phyloP scores from a whole-genome alignment of 2,888 invertebrate genomes.

The Orthosia gothica region DNA sequence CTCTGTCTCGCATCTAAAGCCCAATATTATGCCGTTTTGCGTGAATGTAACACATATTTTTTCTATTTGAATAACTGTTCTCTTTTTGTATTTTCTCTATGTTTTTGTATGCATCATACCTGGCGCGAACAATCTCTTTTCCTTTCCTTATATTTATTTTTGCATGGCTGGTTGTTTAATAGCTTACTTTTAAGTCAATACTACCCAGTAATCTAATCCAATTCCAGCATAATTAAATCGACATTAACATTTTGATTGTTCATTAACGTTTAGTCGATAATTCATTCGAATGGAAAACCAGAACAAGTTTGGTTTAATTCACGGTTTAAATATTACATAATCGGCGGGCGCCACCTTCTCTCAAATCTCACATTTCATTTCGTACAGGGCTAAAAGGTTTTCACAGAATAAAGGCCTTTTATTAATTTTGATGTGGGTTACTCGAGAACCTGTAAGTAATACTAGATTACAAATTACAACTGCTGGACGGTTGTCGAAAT shows the following conservation, averaged over 20 bases:
- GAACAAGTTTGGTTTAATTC: conserved; percentile 3
- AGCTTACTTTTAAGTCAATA: not conserved
- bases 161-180: not conserved
- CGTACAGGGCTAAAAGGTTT: conserved; percentile 21
- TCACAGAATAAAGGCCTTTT: conserved; percentile 30
- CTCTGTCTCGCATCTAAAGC: not conserved
- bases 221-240: conserved; percentile 3
- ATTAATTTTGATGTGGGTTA: conserved; percentile 49
- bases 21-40: too few relatives aligned
- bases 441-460: conserved; percentile 28
- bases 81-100: not conserved
- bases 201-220: not conserved
- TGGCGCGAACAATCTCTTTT: not conserved
- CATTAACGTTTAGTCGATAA: conserved; percentile 10
- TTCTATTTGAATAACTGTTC: not conserved
- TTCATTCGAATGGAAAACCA: conserved; percentile 5
- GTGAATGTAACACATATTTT: not conserved
- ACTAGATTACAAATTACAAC: conserved; percentile 11
- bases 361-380: conserved; percentile 47
- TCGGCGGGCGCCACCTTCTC: not conserved
- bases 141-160: not conserved
- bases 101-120: not conserved
- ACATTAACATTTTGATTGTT: conserved; percentile 16
- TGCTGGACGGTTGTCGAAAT: conserved; percentile 15
- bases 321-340: conserved; percentile 9